Evolutionary conservation across 1,140 invertebrate genomes (phyloP), one percentile per base, ranked within the genome.

Genomic region (Oreohelix idahoensis): DNA sequence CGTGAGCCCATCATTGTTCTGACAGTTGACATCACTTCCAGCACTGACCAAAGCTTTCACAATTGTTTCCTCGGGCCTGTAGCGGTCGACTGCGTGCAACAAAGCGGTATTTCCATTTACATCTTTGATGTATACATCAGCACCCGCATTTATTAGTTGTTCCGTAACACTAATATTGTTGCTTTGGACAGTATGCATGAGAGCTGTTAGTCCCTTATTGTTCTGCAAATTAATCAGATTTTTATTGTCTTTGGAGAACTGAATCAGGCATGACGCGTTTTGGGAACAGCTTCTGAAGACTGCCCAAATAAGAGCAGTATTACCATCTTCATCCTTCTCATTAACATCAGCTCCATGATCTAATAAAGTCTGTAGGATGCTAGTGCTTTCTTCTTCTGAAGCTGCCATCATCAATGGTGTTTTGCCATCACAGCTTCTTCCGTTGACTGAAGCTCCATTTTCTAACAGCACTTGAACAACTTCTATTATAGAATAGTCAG

Each of bases 341-440:
- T 38, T 73, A 23, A 73, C 2, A 45, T 73, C 38, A 73, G 71
- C 36, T 8, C 39, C 39, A 45, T 39, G 1, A 20, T 73, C 71
- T 42, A 73, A 45, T 5, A 73, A 29, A 1, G 17, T 23, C 71
- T 39, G 36, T 29, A 73, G 23, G 1, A 42, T n/a, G 71, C 26
- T 11, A 5, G 0, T 26, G 26, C 36, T 26, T 8, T 5, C 11
- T 29, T 42, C 38, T 42, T 1, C 1, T 0, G 23, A 45, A n/a
- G 71, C 36, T 45, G 71, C 71, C 36, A 73, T 5, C 38, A 73
- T 73, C n/a, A 73, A 45, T 42, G 38, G 71, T 32, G 71, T 42
- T 45, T 20, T 45, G 10, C 39, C 36, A 4, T 73, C 2, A 5
- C n/a, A 8, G 10, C 10, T 15, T 42, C 36, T 73, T 23, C 11